Conservation (phyloP, 2,797 vertebrate species). For the Periparus ater region DNA sequence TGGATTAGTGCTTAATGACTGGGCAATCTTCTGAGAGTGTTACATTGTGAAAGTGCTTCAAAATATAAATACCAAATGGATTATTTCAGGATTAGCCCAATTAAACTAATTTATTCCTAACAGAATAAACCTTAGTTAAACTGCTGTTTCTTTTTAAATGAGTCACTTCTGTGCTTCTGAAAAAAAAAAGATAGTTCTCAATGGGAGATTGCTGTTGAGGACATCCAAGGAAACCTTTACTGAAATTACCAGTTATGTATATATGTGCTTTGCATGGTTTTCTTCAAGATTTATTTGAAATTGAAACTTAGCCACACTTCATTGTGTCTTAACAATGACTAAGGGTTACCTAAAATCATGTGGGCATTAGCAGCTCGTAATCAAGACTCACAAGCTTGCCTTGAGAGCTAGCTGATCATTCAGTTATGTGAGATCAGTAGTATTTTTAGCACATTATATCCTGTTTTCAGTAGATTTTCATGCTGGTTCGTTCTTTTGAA, state of each 20-base stretch:
- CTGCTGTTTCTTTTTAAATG: not conserved
- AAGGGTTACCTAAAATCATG: not conserved
- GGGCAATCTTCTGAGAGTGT: not conserved
- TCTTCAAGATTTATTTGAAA: not conserved
- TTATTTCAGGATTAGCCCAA: not conserved
- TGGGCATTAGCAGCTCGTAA: not conserved
- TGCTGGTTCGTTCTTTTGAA: not conserved
- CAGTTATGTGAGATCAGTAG: not conserved
- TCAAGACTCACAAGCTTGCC: not conserved
- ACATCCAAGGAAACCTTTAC: not conserved
- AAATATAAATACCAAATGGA: not conserved
- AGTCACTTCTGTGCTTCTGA: not conserved
- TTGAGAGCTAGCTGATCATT: not conserved
- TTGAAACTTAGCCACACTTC: not conserved
- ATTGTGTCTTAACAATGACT: not conserved
- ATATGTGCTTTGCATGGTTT: not conserved
- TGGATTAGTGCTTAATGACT: not conserved
- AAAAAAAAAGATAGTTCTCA: not conserved
- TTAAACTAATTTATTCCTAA: not conserved
- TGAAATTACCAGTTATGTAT: not conserved
- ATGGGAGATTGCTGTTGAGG: not conserved
- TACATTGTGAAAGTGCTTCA: not conserved
- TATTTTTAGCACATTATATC: not conserved
- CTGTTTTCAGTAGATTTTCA: not conserved
- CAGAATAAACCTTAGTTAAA: not conserved